phyloP scores from a whole-genome alignment of 2,888 invertebrate species.

The Dynastes tityus region DNA sequence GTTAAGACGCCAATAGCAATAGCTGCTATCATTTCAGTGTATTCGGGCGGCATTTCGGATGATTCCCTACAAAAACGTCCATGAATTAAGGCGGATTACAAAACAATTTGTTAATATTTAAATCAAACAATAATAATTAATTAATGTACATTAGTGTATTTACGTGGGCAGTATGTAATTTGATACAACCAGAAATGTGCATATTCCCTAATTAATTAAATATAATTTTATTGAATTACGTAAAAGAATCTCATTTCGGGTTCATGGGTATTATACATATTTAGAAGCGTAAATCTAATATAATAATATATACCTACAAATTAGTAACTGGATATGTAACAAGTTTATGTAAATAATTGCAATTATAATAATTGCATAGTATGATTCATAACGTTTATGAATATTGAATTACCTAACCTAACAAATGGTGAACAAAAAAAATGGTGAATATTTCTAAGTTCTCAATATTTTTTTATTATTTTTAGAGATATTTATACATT shows the following conservation, averaged over 20 bases:
- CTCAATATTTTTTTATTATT: conserved; percentile 19
- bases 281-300: background rate
- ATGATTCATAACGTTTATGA: background rate
- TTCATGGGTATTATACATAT: background rate
- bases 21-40: conserved; percentile 80
- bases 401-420: conserved; percentile 12
- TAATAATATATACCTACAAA: background rate
- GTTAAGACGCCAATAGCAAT: conserved; percentile 79
- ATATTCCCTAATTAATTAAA: background rate
- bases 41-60: conserved; percentile 67
- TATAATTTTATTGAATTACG: background rate
- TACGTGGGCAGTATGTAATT: conserved; percentile 39
- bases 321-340: background rate
- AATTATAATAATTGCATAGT: conserved; percentile 9
- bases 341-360: background rate
- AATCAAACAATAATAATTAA: conserved; percentile 30
- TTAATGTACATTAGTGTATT: conserved; percentile 18
- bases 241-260: too few species aligned
- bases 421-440: background rate
- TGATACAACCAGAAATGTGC: background rate
- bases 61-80: conserved; percentile 27
- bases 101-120: conserved; percentile 34
- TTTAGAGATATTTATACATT: conserved; percentile 2
- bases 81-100: conserved; percentile 23
- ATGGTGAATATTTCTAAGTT: background rate